Base-by-base conservation (phyloP, 2,113 vertebrate genomes). In the Galeopterus variegatus region DNA sequence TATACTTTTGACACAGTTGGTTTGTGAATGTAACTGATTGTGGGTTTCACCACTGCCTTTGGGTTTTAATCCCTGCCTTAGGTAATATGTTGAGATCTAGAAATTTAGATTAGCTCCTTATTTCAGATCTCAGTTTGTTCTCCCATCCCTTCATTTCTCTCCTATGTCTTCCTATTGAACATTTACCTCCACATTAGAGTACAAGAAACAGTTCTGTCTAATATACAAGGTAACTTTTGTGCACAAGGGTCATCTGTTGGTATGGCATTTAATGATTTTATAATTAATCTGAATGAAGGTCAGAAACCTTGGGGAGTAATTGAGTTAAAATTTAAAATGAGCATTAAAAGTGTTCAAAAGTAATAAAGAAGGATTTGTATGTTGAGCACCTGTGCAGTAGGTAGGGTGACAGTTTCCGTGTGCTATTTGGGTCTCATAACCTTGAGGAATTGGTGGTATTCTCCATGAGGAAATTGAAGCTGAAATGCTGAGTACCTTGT, bases 241-340 rank as follows among this genome's bases (percentile, higher is more conserved):
- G 56, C 24, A 10, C 64, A 45, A 70, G 52, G 28, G 41, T 36
- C 69, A 73, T 88, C 77, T 41, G 2, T 60, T 93, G 36, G 14
- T 75, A 23, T 62, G 14, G 60, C 69, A 64, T 45, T 95, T 93
- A 56, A 54, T 93, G 11, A 52, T 56, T 83, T 45, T 58, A 33
- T 85, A 33, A 33, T 82, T 88, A 67, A 86, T 69, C 17, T 62
- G 79, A 95, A 70, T 82, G 45, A 41, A 64, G 31, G 45, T 72
- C 64, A 58, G 11, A 88, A 89, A 76, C 62, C 18, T 77, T 86
- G 14, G 83, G 70, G 23, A 89, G 69, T 89, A 94, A 76, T 82
- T 93, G 58, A 94, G 79, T 81, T 48, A 75, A 90, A 70, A 41
- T 58, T 80, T 93, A 33, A 80, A 75, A 23, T 88, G 60, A 85